Evolutionary conservation across 2,888 invertebrate genomes (phyloP).

Genomic region (Drosophila phalerata): DNA sequence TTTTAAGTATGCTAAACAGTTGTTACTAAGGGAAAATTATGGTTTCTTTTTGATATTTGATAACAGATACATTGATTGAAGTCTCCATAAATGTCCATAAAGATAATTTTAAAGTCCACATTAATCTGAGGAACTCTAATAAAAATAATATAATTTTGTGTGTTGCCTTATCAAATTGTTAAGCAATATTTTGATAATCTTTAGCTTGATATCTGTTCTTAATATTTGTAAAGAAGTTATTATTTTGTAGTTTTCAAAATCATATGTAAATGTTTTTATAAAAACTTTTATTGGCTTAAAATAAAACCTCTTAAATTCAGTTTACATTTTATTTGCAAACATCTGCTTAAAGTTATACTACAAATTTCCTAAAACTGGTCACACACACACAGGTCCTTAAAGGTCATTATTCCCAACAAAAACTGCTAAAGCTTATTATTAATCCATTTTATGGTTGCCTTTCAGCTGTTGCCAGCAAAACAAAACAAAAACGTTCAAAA

Average conservation of each 20-base stretch:
- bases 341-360: conserved; percentile 9
- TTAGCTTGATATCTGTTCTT: no score
- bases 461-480: conserved; percentile 53
- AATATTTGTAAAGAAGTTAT: no score
- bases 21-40: not conserved
- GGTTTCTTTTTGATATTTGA: not conserved
- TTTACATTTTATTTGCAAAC: not conserved
- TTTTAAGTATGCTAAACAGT: not conserved
- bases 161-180: no score
- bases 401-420: conserved; percentile 20
- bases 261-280: no score
- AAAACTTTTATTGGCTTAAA: no score
- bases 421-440: conserved; percentile 51
- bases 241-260: no score
- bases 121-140: no score
- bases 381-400: conserved; percentile 1
- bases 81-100: not conserved
- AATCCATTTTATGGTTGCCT: conserved; percentile 58
- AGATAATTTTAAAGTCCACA: no score
- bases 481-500: conserved; percentile 7
- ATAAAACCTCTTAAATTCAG: not conserved
- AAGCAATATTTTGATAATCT: no score
- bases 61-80: not conserved
- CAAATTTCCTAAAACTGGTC: conserved; percentile 12
- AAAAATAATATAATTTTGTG: no score